These are phyloP conservation scores for Coranthus polyacanthus DNA, from an alignment of 2,797 vertebrate species.

Conservation along the genomic window DNA sequence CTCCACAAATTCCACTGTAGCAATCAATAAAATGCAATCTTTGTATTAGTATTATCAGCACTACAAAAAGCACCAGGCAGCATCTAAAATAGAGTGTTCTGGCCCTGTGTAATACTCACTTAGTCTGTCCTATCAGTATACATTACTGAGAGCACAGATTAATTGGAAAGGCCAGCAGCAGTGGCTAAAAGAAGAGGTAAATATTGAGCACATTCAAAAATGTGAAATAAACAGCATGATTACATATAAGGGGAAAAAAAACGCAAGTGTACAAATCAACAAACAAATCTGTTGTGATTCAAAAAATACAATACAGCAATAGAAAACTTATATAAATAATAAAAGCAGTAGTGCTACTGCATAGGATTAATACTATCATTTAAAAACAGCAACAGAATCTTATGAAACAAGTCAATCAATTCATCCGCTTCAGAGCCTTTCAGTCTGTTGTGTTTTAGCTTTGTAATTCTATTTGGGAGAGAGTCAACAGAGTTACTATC, in stretches of 20 bases:
- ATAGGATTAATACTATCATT: conserved; percentile 51
- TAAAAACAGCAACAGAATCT: conserved; percentile 42
- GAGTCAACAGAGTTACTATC: conserved; percentile 62
- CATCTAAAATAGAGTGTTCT: conserved; percentile 23
- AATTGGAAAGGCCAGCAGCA: conserved; percentile 41
- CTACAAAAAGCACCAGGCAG: conserved; percentile 48
- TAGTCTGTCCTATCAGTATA: conserved; percentile 32
- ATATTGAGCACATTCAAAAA: conserved; percentile 43
- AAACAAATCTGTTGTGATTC: conserved; percentile 32
- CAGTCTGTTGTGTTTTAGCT: conserved; percentile 45
- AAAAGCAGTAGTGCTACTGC: conserved; percentile 39
- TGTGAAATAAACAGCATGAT: conserved; percentile 48
- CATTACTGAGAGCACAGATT: conserved; percentile 24
- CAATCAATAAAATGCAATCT: conserved; percentile 32
- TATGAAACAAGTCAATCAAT: conserved; percentile 38
- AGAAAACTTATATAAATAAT: conserved; percentile 47
- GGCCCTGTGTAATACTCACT: conserved; percentile 36
- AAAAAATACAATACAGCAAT: conserved; percentile 39
- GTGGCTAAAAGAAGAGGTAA: conserved; percentile 48
- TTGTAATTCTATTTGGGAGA: conserved; percentile 59
- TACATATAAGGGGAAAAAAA: conserved; percentile 45
- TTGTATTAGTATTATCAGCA: conserved; percentile 41
- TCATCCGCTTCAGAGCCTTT: conserved; percentile 40
- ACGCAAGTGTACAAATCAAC: conserved; percentile 31
- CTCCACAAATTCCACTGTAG: conserved; percentile 7